Conservation (phyloP, 1,140 invertebrate species). For the Lordiphosa clarofinis region DNA sequence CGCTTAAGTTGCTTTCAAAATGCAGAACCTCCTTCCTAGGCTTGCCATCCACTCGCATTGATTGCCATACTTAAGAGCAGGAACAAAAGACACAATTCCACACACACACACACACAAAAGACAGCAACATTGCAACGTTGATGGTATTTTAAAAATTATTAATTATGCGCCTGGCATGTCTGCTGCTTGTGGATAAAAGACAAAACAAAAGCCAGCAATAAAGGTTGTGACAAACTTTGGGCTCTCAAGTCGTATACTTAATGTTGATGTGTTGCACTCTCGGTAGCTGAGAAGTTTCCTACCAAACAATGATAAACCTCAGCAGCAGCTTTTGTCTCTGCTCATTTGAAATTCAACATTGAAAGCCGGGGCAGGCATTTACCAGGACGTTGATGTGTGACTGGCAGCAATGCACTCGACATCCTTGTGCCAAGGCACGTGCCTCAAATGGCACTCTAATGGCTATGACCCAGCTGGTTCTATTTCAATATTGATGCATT, state of each 20-base stretch:
- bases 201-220: slow-evolving; percentile 18
- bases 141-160: slow-evolving; percentile 42
- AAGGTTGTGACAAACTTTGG: slow-evolving; percentile 32
- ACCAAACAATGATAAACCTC: slow-evolving; percentile 70
- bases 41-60: slow-evolving; percentile 26
- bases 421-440: slow-evolving; percentile 46
- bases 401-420: slow-evolving; percentile 36
- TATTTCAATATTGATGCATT: slow-evolving; percentile 59
- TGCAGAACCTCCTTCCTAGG: not conserved
- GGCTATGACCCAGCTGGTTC: slow-evolving; percentile 46
- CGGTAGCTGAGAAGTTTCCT: slow-evolving; percentile 29
- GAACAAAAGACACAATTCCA: slow-evolving; percentile 56
- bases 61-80: slow-evolving; percentile 25
- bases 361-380: not conserved
- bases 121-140: slow-evolving; percentile 24
- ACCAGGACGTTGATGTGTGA: slow-evolving; percentile 51
- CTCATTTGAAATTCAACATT: slow-evolving; percentile 71
- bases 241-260: slow-evolving; percentile 19
- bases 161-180: slow-evolving; percentile 45
- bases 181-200: slow-evolving; percentile 35
- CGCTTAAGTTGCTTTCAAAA: not conserved
- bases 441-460: slow-evolving; percentile 37
- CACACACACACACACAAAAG: slow-evolving; percentile 2
- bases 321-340: slow-evolving; percentile 32
- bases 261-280: slow-evolving; percentile 32